Conservation (phyloP, 2,113 vertebrate species). For the Mirounga angustirostris region DNA sequence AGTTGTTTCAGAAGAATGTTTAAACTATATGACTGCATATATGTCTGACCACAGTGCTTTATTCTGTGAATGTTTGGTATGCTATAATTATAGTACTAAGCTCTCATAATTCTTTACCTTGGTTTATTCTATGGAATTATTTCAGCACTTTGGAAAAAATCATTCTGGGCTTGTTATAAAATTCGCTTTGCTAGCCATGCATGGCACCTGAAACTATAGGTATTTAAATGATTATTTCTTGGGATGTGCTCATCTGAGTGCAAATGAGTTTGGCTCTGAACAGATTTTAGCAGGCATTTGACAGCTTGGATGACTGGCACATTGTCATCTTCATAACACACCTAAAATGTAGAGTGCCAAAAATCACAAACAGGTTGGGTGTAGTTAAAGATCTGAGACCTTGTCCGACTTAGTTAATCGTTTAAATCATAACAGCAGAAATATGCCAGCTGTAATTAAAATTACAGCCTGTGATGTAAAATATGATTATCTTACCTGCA, state of each 20-base stretch:
- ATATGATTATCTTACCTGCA: slow-evolving; percentile 20
- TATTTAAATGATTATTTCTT: slow-evolving; percentile 86
- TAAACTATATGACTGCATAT: slow-evolving; percentile 59
- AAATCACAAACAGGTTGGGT: slow-evolving; percentile 82
- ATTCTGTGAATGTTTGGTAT: slow-evolving; percentile 59
- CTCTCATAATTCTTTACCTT: slow-evolving; percentile 62
- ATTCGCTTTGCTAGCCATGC: slow-evolving; percentile 77
- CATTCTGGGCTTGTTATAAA: slow-evolving; percentile 63
- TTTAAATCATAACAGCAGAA: slow-evolving; percentile 76
- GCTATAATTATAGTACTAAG: slow-evolving; percentile 2
- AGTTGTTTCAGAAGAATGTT: slow-evolving; percentile 23
- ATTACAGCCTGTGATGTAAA: slow-evolving; percentile 33
- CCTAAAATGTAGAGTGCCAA: slow-evolving; percentile 87
- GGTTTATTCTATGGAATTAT: slow-evolving; percentile 72
- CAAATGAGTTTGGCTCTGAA: slow-evolving; percentile 88
- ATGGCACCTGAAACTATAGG: slow-evolving; percentile 80
- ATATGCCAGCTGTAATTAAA: slow-evolving; percentile 77
- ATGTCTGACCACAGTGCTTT: slow-evolving; percentile 63
- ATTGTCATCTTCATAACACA: slow-evolving; percentile 91
- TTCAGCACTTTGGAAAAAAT: slow-evolving; percentile 72
- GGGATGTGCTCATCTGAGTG: slow-evolving; percentile 88
- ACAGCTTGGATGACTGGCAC: slow-evolving; percentile 92
- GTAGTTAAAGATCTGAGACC: slow-evolving; percentile 71
- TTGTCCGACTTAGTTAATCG: slow-evolving; percentile 79
- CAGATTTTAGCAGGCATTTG: slow-evolving; percentile 85